Base-by-base conservation (phyloP, 1,140 invertebrate species). In the Drosophila ohnishii region DNA sequence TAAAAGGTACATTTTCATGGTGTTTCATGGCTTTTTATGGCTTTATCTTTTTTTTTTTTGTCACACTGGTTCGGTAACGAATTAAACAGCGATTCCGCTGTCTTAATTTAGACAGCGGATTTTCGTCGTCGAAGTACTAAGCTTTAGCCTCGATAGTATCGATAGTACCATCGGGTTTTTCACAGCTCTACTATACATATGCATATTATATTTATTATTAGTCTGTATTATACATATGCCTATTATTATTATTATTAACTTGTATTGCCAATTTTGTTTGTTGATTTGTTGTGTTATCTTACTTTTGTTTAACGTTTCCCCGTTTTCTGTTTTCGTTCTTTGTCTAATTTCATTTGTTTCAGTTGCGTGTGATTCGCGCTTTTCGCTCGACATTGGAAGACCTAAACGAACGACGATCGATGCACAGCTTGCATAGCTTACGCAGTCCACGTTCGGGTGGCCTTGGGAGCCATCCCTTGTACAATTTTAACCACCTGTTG, bases 311-410 rank as follows among this genome's bases (percentile, higher is more conserved):
- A 65, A 59, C 72, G 34, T 55, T 37, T 55, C 5, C 22, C 34
- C 34, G 34, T 55, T 55, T 90, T 67, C 65, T 56, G 65, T 80
- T 87, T 91, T 57, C 75, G 81, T 91, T 91, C 89, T 80, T 91
- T 91, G 84, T 91, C 78, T 78, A 89, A 90, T 93, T 93, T 94
- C 92, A 95, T 94, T 94, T 94, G 95, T 97, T 97, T 94, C 97
- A 99, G 98, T 96, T 99, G 94, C 97, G 99, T 94, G 99, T 99
- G 94, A 98, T 99, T 94, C 97, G 98, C 94, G 99, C 98, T 92
- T 99, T 99, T 97, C 99, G 98, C 94, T 99, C 98, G 91, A 99
- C 97, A 92, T 94, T 99, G 94, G 99, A 99, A 95, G 99, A 99
- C 94, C 95, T 99, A 94, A 98, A 99, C 94, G 99, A 99, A 94